Conservation (phyloP, 2,113 vertebrate species). For the Acanthisitta chloris region DNA sequence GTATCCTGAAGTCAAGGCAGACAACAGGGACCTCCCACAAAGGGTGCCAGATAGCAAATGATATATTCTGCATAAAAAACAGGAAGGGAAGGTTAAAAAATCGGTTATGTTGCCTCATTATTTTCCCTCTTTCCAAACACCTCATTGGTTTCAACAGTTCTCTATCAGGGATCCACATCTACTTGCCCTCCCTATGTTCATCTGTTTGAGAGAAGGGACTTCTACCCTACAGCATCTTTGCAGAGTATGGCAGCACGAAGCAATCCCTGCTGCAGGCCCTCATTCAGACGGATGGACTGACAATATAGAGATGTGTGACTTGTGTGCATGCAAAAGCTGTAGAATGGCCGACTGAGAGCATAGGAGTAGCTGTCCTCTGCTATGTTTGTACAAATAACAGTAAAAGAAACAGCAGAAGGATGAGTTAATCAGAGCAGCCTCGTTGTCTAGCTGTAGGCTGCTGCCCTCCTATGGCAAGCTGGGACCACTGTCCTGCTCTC, state of each 20-base stretch:
- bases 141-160: neutral
- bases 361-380: neutral
- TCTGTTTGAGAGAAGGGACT: neutral
- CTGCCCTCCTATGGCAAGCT: neutral
- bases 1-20: neutral
- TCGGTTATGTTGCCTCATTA: neutral
- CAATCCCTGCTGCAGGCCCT: neutral
- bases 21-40: neutral
- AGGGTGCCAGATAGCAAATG: neutral
- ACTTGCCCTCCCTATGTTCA: neutral
- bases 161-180: fast-evolving
- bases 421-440: neutral
- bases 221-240: neutral
- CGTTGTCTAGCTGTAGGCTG: neutral
- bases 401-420: neutral
- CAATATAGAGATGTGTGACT: neutral
- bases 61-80: neutral
- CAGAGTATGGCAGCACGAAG: neutral
- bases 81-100: neutral
- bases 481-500: neutral
- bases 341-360: neutral
- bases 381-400: neutral
- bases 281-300: neutral
- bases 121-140: neutral
- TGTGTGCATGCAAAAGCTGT: neutral